Base-by-base conservation (phyloP, 1,140 invertebrate species). In the Cotesia glomerata region DNA sequence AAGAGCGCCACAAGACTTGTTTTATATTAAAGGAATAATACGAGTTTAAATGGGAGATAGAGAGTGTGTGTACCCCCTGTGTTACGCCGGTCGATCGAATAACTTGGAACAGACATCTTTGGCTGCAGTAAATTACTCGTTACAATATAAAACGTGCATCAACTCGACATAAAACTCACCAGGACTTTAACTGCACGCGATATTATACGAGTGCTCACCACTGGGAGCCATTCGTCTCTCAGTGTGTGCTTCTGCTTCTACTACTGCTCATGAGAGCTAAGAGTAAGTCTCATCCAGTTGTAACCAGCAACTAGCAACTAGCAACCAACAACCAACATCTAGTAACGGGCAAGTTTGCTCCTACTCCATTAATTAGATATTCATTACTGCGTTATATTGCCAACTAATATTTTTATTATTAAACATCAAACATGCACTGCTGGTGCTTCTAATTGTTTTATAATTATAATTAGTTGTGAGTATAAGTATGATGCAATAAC, bases 131-230 rank as follows among this genome's bases (percentile, higher is more conserved):
- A 72, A 75, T 75, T 72, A 75, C 74, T 75, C 66, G 74, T 72
- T 72, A 75, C 70, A 69, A 75, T 75, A 75, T 75, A 72, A 72
- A 75, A 75, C 58, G 74, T 72, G 64, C 74, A 72, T 75, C 70
- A 75, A 64, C 59, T 72, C 67, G 65, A 68, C 74, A 72, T 75
- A 68, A 75, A 75, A 66, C 65, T 52, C 39, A 45, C 39, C 39
- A 45, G 66, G 49, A 71, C 74, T 72, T 75, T 72, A 45, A 75
- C 36, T 75, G 65, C 69, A 67, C 71, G 71, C 64, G 64, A 72
- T 72, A 67, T 72, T 72, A 61, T 36, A 63, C 59, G 65, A 71
- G 71, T 66, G 69, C 45, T 54, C 62, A 64, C 62, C 18, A 64
- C 45, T 65, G 61, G 66, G 51, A 52, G 52, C 62, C 18, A 66